A percentile compares a stretch with the other conserved stretches of the same genome.
phyloP scores from a whole-genome alignment of 2,888 invertebrate genomes.

The Lutraria lutraria region DNA sequence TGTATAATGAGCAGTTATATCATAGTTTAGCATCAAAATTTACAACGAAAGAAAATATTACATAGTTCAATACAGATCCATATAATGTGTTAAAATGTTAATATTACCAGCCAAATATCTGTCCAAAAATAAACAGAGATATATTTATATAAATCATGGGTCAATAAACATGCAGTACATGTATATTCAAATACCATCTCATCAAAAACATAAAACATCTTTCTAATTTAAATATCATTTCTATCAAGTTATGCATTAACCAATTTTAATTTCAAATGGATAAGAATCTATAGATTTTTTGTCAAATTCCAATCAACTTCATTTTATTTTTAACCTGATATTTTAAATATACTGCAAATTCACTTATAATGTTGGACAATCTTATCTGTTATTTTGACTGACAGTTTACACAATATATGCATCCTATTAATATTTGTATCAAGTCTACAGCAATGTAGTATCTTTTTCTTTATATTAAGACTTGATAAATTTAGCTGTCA shows the following conservation, averaged over 20 bases:
- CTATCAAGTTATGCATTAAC: neutral
- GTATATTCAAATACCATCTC: neutral
- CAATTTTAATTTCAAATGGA: neutral
- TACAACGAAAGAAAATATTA: too few relatives aligned
- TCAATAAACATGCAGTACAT: neutral
- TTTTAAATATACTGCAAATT: neutral
- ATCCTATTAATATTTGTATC: neutral
- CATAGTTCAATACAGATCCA: too few relatives aligned
- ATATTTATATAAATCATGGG: neutral
- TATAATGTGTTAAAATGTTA: too few relatives aligned
- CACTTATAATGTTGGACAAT: neutral
- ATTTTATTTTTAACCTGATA: neutral
- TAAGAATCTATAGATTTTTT: constrained; percentile 8
- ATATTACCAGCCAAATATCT: neutral
- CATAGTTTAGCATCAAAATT: too few relatives aligned
- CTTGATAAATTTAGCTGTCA: neutral
- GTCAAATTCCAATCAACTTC: neutral
- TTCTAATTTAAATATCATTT: constrained; percentile 8
- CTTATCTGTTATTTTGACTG: neutral
- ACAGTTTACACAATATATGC: neutral
- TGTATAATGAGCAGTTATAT: too few relatives aligned
- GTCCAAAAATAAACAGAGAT: neutral
- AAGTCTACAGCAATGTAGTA: neutral
- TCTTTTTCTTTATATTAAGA: neutral
- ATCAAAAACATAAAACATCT: neutral